phyloP scores from a whole-genome alignment of 2,888 invertebrate genomes.

The Nudaria mundana region DNA sequence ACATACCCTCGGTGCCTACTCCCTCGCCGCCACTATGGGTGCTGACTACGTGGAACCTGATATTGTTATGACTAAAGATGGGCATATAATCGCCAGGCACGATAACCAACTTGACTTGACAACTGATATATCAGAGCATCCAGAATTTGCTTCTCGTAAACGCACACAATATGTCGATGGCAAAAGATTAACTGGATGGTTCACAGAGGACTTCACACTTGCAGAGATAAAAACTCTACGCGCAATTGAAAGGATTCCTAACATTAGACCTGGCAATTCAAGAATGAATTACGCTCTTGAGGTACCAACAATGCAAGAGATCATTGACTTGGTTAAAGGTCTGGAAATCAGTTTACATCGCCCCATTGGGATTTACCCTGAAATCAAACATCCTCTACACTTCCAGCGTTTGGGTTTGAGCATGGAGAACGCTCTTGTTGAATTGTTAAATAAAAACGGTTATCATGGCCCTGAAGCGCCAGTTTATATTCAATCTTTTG shows the following conservation, averaged over 20 bases:
- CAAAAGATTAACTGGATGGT: conserved; percentile 55
- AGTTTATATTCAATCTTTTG: conserved; percentile 70
- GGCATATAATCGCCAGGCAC: conserved; percentile 64
- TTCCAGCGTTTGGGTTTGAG: conserved; percentile 57
- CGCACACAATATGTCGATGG: conserved; percentile 61
- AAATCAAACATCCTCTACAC: conserved; percentile 67
- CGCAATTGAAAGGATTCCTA: conserved; percentile 63
- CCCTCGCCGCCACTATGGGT: conserved; percentile 68
- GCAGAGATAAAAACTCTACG: conserved; percentile 64
- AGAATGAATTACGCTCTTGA: conserved; percentile 58
- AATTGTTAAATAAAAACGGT: conserved; percentile 58
- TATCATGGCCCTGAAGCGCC: conserved; percentile 53
- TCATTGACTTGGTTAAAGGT: conserved; percentile 63
- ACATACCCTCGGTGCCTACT: conserved; percentile 69
- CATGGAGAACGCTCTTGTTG: conserved; percentile 61
- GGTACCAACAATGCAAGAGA: conserved; percentile 67
- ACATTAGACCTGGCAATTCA: conserved; percentile 60
- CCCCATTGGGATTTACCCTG: conserved; percentile 64
- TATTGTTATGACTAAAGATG: conserved; percentile 67
- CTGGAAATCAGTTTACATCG: conserved; percentile 55
- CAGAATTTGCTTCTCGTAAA: conserved; percentile 59
- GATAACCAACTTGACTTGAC: conserved; percentile 65
- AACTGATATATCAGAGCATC: conserved; percentile 55
- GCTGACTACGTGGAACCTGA: conserved; percentile 72
- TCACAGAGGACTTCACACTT: conserved; percentile 70